phyloP scores from a whole-genome alignment of 2,797 vertebrate species.

The Sternarchorhynchus goeldii region DNA sequence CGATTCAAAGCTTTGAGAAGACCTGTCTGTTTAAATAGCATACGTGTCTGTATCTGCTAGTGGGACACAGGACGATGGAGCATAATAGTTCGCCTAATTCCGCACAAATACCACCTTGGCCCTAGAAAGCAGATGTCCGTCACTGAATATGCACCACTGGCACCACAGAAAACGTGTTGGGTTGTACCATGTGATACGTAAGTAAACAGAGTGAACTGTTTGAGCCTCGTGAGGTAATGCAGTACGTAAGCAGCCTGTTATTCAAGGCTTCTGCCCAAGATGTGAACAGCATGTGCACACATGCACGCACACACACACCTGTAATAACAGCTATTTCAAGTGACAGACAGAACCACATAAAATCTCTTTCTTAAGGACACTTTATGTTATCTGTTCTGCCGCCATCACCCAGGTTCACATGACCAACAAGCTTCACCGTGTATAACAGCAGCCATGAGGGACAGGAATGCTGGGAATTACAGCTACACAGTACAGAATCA shows the following conservation, averaged over 20 bases:
- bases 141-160: background rate
- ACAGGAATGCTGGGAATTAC: no score
- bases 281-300: conserved; percentile 19
- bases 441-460: conserved; percentile 2
- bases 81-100: background rate
- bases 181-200: conserved; percentile 51
- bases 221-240: conserved; percentile 53
- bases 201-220: conserved; percentile 43
- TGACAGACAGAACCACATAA: background rate
- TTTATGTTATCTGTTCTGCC: background rate
- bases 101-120: no score
- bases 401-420: background rate
- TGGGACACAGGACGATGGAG: background rate
- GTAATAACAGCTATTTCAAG: no score
- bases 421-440: background rate
- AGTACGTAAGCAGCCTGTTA: conserved; percentile 50
- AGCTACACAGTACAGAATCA: no score
- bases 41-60: background rate
- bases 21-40: background rate
- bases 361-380: background rate
- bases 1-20: background rate
- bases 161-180: background rate
- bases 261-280: conserved; percentile 48
- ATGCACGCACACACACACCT: background rate
- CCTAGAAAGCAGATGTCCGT: background rate